phyloP scores from a whole-genome alignment of 2,797 vertebrate genomes.

The Paedocypris micromegethes region DNA sequence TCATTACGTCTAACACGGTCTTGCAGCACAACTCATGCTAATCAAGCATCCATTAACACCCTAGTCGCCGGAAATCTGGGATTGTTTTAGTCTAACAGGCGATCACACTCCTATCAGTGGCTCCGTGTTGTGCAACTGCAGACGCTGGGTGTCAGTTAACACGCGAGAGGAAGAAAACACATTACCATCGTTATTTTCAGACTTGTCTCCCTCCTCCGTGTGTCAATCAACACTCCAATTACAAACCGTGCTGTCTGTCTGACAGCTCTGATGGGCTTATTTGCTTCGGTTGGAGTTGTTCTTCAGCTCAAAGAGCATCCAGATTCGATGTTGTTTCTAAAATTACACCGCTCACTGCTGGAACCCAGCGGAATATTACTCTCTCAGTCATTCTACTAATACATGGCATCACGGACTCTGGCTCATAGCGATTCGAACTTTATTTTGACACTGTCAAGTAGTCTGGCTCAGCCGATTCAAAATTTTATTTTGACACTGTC shows the following conservation, averaged over 20 bases:
- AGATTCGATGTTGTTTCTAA: constrained; percentile 9
- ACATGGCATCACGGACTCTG: too few relatives aligned
- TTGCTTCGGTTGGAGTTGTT: constrained; percentile 7
- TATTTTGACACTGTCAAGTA: too few relatives aligned
- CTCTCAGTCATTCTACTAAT: too few relatives aligned
- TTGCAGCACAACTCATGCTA: constrained; percentile 3
- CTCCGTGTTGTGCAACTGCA: neutral
- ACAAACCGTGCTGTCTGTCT: constrained; percentile 14
- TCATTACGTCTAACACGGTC: too few relatives aligned
- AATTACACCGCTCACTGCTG: neutral
- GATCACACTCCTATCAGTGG: neutral
- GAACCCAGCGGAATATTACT: neutral
- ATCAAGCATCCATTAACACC: constrained; percentile 8
- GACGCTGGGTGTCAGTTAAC: constrained; percentile 9
- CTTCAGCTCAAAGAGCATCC: constrained; percentile 9
- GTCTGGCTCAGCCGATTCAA: too few relatives aligned
- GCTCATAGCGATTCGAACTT: too few relatives aligned
- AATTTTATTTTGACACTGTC: too few relatives aligned
- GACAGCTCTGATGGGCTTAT: constrained; percentile 16
- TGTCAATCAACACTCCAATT: constrained; percentile 31
- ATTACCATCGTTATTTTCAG: constrained; percentile 19
- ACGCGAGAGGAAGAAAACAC: neutral
- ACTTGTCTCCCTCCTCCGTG: constrained; percentile 1
- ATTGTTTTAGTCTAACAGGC: constrained; percentile 5
- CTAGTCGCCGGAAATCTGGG: constrained; percentile 6